Evolutionary conservation across 2,888 invertebrate species (phyloP), one percentile per base, ranked within the genome.

Genomic region (Steinernema carpocapsae): DNA sequence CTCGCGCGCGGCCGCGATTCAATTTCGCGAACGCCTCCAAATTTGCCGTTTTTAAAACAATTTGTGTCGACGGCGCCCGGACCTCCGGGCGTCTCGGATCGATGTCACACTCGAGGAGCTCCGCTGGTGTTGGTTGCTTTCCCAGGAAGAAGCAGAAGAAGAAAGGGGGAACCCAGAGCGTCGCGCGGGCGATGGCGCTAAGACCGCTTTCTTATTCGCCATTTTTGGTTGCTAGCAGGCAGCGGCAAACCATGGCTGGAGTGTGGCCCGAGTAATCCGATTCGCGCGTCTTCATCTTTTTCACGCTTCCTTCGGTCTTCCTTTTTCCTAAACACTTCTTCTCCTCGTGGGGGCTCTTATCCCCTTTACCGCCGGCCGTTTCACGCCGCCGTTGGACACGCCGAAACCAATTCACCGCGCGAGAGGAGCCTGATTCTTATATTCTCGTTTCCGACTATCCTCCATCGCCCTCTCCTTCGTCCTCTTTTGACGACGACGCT

Each of bases 21-120:
- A 52, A 52, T 52, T 52, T 52, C 52, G 52, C 37, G 37, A 24
- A 52, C 52, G 52, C 37, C 24, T 52, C 52, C 24, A 22, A 52
- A 52, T 52, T 52, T 52, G 52, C 24, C 52, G 52, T 52, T 52
- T 52, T 52, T 52, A 52, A 52, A 52, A 52, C 52, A 52, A 52
- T 52, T 52, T 52, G 52, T n/a, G 52, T 37, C 37, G 37, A 37
- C 52, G 52, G 22, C 52, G 52, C 52, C 52, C 48, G 48, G 48
- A 14, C 19, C 4, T 37, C 37, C 37, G 37, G 37, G 37, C 37
- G 37, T 37, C 37, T 37, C 37, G 52, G 52, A 52, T 52, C 52
- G 52, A 52, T 52, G 52, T 52, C 48, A 19, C n/a, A 17, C 48
- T 17, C 37, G 37, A 37, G 37, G 37, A 37, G 37, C 37, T 37